Evolutionary conservation across 2,888 invertebrate genomes (phyloP), one percentile per base, ranked within the genome.

Genomic region (Celastrina argiolus): DNA sequence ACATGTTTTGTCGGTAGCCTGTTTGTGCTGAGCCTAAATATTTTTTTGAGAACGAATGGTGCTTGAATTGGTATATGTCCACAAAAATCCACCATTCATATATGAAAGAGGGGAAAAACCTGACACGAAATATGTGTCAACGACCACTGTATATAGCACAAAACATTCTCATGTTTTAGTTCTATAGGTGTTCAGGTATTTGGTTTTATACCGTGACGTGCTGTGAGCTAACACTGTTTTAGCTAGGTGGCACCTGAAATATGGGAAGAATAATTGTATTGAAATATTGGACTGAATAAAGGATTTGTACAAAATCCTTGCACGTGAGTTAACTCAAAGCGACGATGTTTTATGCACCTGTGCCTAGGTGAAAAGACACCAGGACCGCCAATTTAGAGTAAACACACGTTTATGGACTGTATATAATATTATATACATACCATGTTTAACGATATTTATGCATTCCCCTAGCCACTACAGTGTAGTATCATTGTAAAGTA

Each of bases 91-190:
- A 18, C 18, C 45, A 45, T 31, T 31, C 31, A 31, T 31, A 31
- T 45, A 18, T 8, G 8, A 18, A n/a, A 22, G 22, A 51, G 12
- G 12, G 51, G 51, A 51, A 51, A 51, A 51, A 51, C 51, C 51
- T 51, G 51, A 51, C 51, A 12, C 12, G 5, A 1, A 51, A 26
- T 51, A 67, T 68, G 65, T 66, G 63, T 65, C n/a, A 67, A 66
- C 59, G 51, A 68, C 66, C 69, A 72, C 68, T 71, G 67, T 65
- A 64, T 69, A 66, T 59, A 68, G 61, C 7, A 39, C 36, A 61
- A 22, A 36, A 16, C 39, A 36, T 61, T 39, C 6, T 61, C 61
- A 61, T 61, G 5, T 14, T 18, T 61, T 61, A 61, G 10, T 61
- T 26, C 12, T 61, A 39, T 10, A 36, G 22, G 22, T 18, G 12